Conservation (phyloP, 2,888 invertebrate species). For the Macrosoma leucophasiata region DNA sequence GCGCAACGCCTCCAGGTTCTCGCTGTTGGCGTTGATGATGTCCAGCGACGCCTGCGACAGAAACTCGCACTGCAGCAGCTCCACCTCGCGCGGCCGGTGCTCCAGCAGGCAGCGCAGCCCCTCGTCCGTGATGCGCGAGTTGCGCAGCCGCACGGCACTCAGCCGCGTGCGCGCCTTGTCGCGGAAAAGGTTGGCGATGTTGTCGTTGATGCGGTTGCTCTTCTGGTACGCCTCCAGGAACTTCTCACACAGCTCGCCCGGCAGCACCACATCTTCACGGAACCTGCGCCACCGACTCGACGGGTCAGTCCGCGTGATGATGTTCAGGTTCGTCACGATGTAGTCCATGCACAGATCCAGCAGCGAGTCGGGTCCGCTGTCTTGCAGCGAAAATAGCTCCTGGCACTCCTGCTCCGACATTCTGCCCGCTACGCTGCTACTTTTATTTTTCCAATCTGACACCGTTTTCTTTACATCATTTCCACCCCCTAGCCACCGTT, state of each 20-base stretch:
- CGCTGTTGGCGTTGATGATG: constrained; percentile 80
- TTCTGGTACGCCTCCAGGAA: constrained; percentile 77
- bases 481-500: no score
- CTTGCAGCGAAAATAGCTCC: constrained; percentile 42
- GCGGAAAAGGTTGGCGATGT: constrained; percentile 82
- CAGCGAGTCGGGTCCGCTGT: constrained; percentile 75
- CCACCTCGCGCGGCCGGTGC: constrained; percentile 84
- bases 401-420: constrained; percentile 44
- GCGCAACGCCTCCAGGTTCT: constrained; percentile 81
- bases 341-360: constrained; percentile 78
- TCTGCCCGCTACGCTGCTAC: constrained; percentile 27
- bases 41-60: constrained; percentile 79
- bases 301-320: constrained; percentile 71
- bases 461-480: no score
- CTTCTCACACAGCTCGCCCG: constrained; percentile 83
- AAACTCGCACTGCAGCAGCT: constrained; percentile 83
- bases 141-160: constrained; percentile 80
- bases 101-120: constrained; percentile 82
- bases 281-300: constrained; percentile 64
- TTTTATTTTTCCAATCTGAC: no score
- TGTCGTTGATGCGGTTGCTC: constrained; percentile 76
- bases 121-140: constrained; percentile 82
- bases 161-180: constrained; percentile 84
- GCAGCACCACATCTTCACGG: constrained; percentile 78
- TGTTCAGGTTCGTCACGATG: constrained; percentile 78